Conservation (phyloP, 2,113 vertebrate genomes). For the Serilophus lunatus region DNA sequence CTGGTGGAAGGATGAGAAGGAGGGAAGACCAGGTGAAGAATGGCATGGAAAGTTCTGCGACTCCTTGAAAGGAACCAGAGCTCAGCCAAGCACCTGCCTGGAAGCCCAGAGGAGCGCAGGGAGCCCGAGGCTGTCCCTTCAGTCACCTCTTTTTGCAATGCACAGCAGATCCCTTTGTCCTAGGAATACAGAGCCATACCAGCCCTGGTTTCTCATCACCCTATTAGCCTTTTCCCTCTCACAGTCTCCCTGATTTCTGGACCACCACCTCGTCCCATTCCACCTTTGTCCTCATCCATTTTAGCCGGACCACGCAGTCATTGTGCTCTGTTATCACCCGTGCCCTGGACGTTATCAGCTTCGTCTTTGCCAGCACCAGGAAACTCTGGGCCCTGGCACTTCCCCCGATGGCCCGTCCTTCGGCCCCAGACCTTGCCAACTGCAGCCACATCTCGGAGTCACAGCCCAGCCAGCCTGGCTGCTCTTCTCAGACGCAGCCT, state of each 20-base stretch:
- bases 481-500: background rate
- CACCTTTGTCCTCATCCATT: background rate
- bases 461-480: background rate
- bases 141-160: background rate
- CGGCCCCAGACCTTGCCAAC: background rate
- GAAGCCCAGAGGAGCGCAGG: background rate
- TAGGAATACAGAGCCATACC: background rate
- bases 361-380: background rate
- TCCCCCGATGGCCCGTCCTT: fast-evolving
- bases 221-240: background rate
- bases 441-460: background rate
- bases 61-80: background rate
- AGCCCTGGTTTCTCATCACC: background rate
- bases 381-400: background rate
- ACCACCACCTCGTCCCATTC: background rate
- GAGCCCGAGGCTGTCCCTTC: constrained; percentile 32
- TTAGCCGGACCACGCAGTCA: background rate
- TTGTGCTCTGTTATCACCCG: background rate
- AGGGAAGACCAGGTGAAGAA: background rate
- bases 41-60: background rate
- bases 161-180: constrained; percentile 41
- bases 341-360: background rate
- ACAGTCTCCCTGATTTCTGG: background rate
- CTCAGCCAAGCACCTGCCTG: background rate
- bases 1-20: background rate